Evolutionary conservation across 2,797 vertebrate species (phyloP).

Genomic region (Peromyscus eremicus): DNA sequence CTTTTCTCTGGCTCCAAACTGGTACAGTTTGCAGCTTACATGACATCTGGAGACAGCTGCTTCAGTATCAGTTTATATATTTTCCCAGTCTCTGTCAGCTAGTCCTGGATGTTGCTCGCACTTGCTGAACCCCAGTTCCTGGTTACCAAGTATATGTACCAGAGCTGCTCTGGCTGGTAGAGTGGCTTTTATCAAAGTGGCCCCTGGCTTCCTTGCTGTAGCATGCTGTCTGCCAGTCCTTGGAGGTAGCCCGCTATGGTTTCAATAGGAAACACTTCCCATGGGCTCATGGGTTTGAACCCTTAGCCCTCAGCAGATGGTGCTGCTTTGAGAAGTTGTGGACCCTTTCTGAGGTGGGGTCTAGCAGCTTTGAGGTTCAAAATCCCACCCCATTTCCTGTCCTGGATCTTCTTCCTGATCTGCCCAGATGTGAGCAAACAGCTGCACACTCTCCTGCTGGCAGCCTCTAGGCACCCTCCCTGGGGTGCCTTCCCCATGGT

Average conservation of each 20-base stretch:
- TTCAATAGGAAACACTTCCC: neutral
- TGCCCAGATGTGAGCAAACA: neutral
- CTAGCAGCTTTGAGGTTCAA: neutral
- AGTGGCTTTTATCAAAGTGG: neutral
- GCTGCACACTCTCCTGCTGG: neutral
- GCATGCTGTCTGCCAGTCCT: neutral
- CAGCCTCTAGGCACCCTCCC: neutral
- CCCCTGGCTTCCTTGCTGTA: neutral
- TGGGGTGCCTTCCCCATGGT: neutral
- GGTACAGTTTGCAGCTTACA: neutral
- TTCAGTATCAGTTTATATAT: neutral
- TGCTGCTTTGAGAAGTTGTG: neutral
- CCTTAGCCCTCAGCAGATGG: neutral
- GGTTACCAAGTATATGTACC: neutral
- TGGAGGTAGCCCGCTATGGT: neutral
- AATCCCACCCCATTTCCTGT: neutral
- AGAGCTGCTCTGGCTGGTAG: neutral
- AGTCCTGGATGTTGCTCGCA: neutral
- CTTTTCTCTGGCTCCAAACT: neutral
- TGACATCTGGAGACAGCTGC: neutral
- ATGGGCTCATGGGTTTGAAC: neutral
- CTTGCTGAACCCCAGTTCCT: neutral
- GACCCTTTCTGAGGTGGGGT: neutral
- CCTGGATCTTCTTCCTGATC: neutral
- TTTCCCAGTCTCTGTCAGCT: neutral